These are phyloP conservation scores for Phengaris alcon DNA, from an alignment of 2,888 invertebrate species.

Conservation along the genomic window DNA sequence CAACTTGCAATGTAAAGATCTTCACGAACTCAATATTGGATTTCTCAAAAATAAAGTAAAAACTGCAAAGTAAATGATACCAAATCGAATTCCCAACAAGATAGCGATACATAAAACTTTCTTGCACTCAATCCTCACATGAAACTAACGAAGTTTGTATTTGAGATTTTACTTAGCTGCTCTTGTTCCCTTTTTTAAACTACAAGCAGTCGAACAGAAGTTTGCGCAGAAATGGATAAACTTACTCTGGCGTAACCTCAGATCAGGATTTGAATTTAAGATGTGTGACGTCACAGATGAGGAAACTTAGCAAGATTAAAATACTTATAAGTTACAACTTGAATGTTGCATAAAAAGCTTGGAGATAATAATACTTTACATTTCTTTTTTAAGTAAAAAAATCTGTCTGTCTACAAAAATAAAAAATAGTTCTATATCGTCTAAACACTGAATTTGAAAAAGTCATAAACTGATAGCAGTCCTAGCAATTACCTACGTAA, in stretches of 20 bases:
- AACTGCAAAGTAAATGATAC: constrained; percentile 26
- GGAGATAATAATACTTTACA: too few relatives aligned
- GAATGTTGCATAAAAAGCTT: neutral
- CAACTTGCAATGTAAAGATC: neutral
- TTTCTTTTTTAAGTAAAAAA: too few relatives aligned
- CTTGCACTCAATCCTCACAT: constrained; percentile 28
- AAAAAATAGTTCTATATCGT: too few relatives aligned
- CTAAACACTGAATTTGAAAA: too few relatives aligned
- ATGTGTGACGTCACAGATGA: constrained; percentile 15
- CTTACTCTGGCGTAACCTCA: constrained; percentile 9
- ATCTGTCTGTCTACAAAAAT: too few relatives aligned
- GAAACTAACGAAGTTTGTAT: constrained; percentile 28
- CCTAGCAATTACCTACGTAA: too few relatives aligned
- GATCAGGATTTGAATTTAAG: constrained; percentile 17
- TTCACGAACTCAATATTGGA: neutral
- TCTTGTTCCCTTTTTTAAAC: constrained; percentile 23
- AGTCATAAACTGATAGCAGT: too few relatives aligned
- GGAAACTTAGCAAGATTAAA: constrained; percentile 1
- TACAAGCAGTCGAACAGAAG: neutral
- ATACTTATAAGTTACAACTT: neutral
- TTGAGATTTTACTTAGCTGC: constrained; percentile 21
- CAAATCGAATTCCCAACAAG: constrained; percentile 26
- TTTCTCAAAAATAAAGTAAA: constrained; percentile 9
- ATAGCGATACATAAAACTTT: constrained; percentile 24
- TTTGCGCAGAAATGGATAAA: constrained; percentile 16